A percentile compares a stretch with the other conserved stretches of the same genome.
Conservation (phyloP, 2,113 vertebrate species). For the Acanthochromis polyacanthus region DNA sequence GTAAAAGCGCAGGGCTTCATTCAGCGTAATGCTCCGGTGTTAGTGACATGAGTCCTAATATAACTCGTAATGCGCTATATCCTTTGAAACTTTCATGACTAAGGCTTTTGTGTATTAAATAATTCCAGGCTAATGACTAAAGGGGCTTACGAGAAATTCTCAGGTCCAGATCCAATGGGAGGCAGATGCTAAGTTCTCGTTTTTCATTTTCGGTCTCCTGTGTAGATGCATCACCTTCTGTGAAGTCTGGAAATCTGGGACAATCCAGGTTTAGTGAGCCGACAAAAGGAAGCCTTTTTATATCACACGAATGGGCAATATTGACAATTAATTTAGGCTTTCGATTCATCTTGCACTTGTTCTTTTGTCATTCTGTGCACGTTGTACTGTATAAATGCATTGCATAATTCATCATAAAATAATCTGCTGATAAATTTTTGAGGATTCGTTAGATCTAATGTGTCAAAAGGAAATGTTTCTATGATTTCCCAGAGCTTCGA, state of each 20-base stretch:
- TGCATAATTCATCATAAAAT: constrained; percentile 2
- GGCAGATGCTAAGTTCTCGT: constrained; percentile 34
- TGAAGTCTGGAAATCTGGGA: constrained; percentile 54
- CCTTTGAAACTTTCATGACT: constrained; percentile 13
- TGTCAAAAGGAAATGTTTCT: not conserved
- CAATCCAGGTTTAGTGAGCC: constrained; percentile 44
- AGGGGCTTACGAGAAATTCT: constrained; percentile 28
- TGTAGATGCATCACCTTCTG: constrained; percentile 41
- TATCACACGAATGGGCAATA: constrained; percentile 40
- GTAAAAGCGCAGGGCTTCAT: not conserved
- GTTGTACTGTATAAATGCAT: constrained; percentile 1
- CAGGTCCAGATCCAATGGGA: constrained; percentile 12
- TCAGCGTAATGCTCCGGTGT: constrained; percentile 7
- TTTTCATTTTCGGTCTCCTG: constrained; percentile 50
- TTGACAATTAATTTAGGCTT: constrained; percentile 39
- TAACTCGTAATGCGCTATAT: constrained; percentile 18
- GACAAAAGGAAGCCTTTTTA: constrained; percentile 41
- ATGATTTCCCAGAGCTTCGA: not conserved
- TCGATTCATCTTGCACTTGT: constrained; percentile 30
- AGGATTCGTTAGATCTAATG: not conserved
- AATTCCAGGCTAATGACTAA: constrained; percentile 33
- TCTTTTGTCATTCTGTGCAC: constrained; percentile 12
- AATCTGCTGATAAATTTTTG: constrained; percentile 1
- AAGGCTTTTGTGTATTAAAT: constrained; percentile 43
- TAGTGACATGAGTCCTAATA: not conserved